These are phyloP conservation scores for Heliothis subflexa DNA, from an alignment of 1,140 invertebrate species.

Conservation along the genomic window DNA sequence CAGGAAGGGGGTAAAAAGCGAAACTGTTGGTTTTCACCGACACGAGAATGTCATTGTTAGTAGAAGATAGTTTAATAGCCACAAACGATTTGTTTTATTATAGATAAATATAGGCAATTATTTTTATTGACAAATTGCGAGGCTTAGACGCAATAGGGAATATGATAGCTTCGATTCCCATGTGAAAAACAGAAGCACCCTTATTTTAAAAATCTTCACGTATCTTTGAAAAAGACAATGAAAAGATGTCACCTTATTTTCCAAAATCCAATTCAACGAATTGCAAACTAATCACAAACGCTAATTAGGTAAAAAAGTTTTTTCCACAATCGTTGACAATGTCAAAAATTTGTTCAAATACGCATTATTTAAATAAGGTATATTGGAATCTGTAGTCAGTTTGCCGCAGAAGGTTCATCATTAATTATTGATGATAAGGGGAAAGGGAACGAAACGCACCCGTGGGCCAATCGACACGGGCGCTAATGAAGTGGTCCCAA, in stretches of 20 bases:
- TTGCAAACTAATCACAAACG: neutral
- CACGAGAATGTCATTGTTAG: conserved; percentile 38
- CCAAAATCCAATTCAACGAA: conserved; percentile 2
- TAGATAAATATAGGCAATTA: neutral
- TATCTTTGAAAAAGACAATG: neutral
- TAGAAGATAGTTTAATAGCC: conserved; percentile 10
- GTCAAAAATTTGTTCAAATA: conserved; percentile 39
- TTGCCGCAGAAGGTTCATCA: conserved; percentile 52
- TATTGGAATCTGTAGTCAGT: conserved; percentile 50
- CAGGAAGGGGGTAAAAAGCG: conserved; percentile 58
- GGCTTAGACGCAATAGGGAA: too few species aligned
- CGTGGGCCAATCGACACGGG: conserved; percentile 66
- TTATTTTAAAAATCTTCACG: neutral
- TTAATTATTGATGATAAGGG: conserved; percentile 74
- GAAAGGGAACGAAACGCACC: conserved; percentile 54
- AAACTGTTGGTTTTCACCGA: conserved; percentile 45
- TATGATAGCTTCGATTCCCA: too few species aligned
- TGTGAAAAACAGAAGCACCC: too few species aligned
- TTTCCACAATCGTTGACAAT: conserved; percentile 9
- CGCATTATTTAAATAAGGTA: conserved; percentile 45
- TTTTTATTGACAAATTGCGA: conserved; percentile 6
- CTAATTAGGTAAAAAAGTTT: conserved; percentile 1
- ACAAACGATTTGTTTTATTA: conserved; percentile 5
- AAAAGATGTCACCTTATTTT: conserved; percentile 9
- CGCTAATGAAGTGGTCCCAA: conserved; percentile 68